Evolutionary conservation across 2,888 invertebrate genomes (phyloP).

Genomic region (Ormyrus pomaceus): DNA sequence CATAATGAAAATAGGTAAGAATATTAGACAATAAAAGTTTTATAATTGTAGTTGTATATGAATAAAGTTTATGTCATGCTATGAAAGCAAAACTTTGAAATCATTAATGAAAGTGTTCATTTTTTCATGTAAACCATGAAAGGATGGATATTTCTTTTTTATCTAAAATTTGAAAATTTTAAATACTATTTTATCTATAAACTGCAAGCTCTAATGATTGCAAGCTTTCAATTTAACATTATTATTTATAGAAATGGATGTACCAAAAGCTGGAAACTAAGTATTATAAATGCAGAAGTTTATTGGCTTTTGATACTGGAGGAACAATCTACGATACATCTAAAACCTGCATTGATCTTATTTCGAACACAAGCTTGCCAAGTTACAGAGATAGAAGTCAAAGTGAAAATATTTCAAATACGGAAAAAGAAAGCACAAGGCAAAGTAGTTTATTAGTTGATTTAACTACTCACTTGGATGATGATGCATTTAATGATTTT

Average conservation of each 20-base stretch:
- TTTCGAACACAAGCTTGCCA: not conserved
- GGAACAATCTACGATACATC: constrained; percentile 54
- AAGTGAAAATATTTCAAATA: constrained; percentile 24
- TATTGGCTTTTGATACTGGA: constrained; percentile 49
- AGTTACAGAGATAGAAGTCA: not conserved
- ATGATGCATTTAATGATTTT: constrained; percentile 51
- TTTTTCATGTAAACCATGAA: too few species aligned
- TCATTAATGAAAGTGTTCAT: too few species aligned
- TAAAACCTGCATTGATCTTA: not conserved
- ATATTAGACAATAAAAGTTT: too few species aligned
- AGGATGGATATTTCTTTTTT: too few species aligned
- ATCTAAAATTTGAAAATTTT: not conserved
- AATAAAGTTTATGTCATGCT: too few species aligned
- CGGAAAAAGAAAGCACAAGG: not conserved
- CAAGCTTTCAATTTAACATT: too few species aligned
- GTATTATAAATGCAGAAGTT: constrained; percentile 52
- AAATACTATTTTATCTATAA: not conserved
- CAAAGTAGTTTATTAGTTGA: constrained; percentile 26
- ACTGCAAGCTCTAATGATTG: too few species aligned
- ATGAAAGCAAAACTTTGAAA: too few species aligned
- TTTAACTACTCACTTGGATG: constrained; percentile 49
- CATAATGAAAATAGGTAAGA: too few species aligned
- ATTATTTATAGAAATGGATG: constrained; percentile 46
- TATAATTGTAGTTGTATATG: too few species aligned
- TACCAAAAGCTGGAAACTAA: constrained; percentile 38